Conservation (phyloP, 92 coral and sea anemone genomes). For the Zoanthus gigantus region DNA sequence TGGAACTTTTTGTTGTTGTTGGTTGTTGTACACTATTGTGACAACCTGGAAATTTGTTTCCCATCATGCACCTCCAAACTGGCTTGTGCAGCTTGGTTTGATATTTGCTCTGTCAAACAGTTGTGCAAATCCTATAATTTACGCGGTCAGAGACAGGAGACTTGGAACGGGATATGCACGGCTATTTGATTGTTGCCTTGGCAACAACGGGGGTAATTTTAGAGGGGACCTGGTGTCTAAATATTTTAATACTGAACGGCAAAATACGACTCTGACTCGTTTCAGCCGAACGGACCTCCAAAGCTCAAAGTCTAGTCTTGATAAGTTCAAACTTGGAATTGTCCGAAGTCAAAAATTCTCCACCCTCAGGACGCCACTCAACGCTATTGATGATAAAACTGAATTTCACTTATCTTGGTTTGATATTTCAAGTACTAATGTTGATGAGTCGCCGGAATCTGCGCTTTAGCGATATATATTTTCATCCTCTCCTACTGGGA, state of each 20-base stretch:
- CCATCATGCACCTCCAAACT: slow-evolving; percentile 67
- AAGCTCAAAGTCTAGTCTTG: slow-evolving; percentile 13
- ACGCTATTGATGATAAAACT: background rate
- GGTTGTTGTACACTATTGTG: slow-evolving; percentile 80
- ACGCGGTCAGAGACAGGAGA: slow-evolving; percentile 74
- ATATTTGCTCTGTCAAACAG: slow-evolving; percentile 78
- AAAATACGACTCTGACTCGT: background rate
- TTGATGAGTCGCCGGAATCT: slow-evolving; percentile 34
- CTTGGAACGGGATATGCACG: slow-evolving; percentile 60
- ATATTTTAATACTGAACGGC: slow-evolving; percentile 13
- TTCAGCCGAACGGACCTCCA: background rate
- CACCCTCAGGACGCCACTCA: background rate
- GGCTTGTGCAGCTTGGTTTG: slow-evolving; percentile 86
- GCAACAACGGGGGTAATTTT: background rate
- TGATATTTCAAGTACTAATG: slow-evolving; percentile 4
- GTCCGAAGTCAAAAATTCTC: background rate
- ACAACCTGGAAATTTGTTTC: slow-evolving; percentile 75
- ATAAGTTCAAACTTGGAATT: slow-evolving; percentile 4
- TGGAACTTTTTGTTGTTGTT: slow-evolving; percentile 77
- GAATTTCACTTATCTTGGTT: background rate
- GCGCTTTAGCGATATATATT: background rate
- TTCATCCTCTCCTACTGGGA: too few species aligned
- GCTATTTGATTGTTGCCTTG: slow-evolving; percentile 42
- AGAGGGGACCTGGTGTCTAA: background rate
- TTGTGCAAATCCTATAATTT: slow-evolving; percentile 77